Base-by-base conservation (phyloP, 2,797 vertebrate species). In the Trichosurus vulpecula region DNA sequence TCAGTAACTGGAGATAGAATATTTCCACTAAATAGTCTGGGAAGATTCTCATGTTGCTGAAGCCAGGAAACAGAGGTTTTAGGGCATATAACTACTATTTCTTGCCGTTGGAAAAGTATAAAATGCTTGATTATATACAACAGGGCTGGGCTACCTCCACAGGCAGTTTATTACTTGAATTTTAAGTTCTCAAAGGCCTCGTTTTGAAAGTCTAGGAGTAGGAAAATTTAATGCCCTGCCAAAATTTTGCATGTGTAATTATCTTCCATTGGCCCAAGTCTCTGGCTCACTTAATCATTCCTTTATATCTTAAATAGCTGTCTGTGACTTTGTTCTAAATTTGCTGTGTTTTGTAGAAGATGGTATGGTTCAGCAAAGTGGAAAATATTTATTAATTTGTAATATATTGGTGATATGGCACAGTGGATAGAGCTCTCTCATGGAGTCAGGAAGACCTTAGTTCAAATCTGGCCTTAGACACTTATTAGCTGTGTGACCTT, bases 321-420 rank as follows among this genome's bases (percentile, higher is more conserved):
- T 93, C 35, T 90, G 66, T 91, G 87, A 91, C 53, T 92, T 61
- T 66, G 61, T 66, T 66, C 35, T 74, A 41, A 74, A 95, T 61
- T 92, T 94, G 41, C 14, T 52, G 90, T 22, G 22, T 93, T 66
- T 94, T 94, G 61, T 1, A 90, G 54, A 92, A 92, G 22, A 12
- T 94, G 41, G 5, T 74, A 90, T 61, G 35, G 31, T 19, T 94
- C 0, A 35, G 19, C 47, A 61, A 16, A 52, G 35, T 92, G 56
- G 31, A 58, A 27, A 22, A n/a, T 93, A 52, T 94, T 91, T 93
- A 93, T 87, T 96, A 92, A 96, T 90, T 93, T 92, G 56, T 35
- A n/a, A 8, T 92, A 14, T 93, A 29, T 87, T 56, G 47, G n/a
- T 66, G n/a, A 16, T 41, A 41, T 74, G 16, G 16, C 35, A 41